Evolutionary conservation across 2,113 vertebrate genomes (phyloP), one percentile per base, ranked within the genome.

Genomic region (Hystrix cristata): DNA sequence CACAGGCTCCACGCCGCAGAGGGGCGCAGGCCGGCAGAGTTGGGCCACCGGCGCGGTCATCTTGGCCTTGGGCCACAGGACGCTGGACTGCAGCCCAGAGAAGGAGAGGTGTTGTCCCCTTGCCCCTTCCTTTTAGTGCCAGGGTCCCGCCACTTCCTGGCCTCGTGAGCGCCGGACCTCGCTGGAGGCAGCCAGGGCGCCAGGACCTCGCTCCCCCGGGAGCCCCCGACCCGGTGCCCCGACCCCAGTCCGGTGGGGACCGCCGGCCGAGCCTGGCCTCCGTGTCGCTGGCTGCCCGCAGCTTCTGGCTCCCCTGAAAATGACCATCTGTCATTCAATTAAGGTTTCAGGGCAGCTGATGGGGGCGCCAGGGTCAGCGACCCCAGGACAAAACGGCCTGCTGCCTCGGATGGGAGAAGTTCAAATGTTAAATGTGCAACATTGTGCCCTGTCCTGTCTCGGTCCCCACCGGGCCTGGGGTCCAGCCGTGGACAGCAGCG

Each of bases 251-350:
- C 0, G 23, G 87, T 80, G 92, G 48, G 72, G 88, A 31, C 89
- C 46, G 64, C 91, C 59, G 95, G 96, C 29, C 14, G 16, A 79
- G 95, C 90, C 81, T 57, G 93, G 94, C 91, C 94, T 90, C 60
- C 14, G 53, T 19, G 62, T 94, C 7, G 46, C 95, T 64, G 91
- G 94, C 96, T 59, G 91, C 65, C 51, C 29, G 65, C 86, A 94
- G 98, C 98, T 98, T 98, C 98, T 98, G 97, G 98, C 98, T 98
- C 97, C 94, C 97, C 96, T 95, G 97, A 98, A 98, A 98, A 98
- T 98, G 98, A 98, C 99, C 99, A 99, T 99, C 99, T 99, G 99
- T 98, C 99, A 98, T 99, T 99, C 99, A 99, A 98, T 99, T 99
- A 99, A 98, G 98, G 98, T 98, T 98, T 98, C 98, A 97, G 98